Evolutionary conservation across 2,888 invertebrate genomes (phyloP), one percentile per base, ranked within the genome.

Genomic region (Drosophila leonis): DNA sequence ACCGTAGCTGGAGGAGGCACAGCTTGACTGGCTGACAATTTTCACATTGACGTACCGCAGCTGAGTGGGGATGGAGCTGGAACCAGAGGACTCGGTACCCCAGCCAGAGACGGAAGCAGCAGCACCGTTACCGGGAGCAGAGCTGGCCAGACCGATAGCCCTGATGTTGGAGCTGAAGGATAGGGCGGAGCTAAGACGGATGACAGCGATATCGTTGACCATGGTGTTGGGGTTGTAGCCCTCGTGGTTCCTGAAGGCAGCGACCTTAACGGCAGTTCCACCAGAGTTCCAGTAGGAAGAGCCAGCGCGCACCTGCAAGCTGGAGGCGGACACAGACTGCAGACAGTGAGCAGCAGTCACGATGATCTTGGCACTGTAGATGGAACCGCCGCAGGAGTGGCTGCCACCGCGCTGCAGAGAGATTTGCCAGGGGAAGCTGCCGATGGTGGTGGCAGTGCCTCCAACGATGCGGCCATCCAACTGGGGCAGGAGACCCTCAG

Each of bases 301-400:
- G 0, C 95, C 95, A 9, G 93, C 94, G 0, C 95, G 93, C 9
- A 95, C 81, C 44, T 68, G 67, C 44, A 91, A 59, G 7, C 3
- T 0, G 13, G 79, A 81, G 15, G 72, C 55, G 4, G 86, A 61
- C 15, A 75, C 78, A 13, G 62, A 57, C 41, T 93, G 80, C 78
- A 91, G 92, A 80, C 95, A 95, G 84, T 95, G 95, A n/a, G 95
- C 95, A 27, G 95, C 95, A 1, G 95, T 95, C 7, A 95, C 69
- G 0, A 94, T 92, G 46, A 85, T 73, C 39, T 93, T 94, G 57
- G 93, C 85, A 24, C 83, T 86, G 60, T 93, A 93, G 55, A 95
- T 84, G 10, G 94, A 90, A 0, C 94, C 95, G 1, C 95, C 95
- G 78, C 95, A 95, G 0, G 92, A 90, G 80, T 95, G 95, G 0